Conservation (phyloP, 2,797 vertebrate genomes). For the Spinus pinus region DNA sequence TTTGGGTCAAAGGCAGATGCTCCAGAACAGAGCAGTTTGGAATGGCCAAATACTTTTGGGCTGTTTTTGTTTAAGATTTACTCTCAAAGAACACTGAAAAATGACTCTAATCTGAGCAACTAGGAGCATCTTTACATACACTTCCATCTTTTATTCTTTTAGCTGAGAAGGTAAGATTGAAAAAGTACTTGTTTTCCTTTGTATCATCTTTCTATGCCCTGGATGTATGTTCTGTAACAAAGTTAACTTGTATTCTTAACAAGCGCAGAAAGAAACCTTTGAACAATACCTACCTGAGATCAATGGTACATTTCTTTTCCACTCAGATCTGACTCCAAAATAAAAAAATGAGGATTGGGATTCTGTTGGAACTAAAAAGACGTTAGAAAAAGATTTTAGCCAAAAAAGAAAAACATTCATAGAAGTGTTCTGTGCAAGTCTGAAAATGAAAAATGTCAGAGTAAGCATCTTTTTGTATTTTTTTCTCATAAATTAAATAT, state of each 20-base stretch:
- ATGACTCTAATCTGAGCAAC: background rate
- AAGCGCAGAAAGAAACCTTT: background rate
- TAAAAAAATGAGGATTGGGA: background rate
- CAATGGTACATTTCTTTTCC: background rate
- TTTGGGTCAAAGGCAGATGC: conserved; percentile 38
- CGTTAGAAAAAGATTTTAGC: background rate
- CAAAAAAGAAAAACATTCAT: background rate
- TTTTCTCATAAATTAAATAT: background rate
- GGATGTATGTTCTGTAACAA: background rate
- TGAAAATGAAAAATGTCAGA: background rate
- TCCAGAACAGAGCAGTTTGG: background rate
- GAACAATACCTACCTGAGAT: conserved; percentile 1
- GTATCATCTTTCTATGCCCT: background rate
- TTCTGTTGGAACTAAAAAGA: background rate
- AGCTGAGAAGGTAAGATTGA: background rate
- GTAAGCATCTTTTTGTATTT: background rate
- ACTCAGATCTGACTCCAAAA: background rate
- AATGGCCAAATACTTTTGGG: background rate
- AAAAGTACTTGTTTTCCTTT: conserved; percentile 33
- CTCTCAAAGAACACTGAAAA: background rate
- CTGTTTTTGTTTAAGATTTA: conserved; percentile 12
- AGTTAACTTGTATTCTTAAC: conserved; percentile 25
- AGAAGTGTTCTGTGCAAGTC: background rate
- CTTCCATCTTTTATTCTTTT: background rate
- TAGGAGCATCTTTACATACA: background rate